A percentile compares a stretch with the other conserved stretches of the same genome.
Conservation (phyloP, 92 coral and sea anemone species). For the Siderastrea siderea region DNA sequence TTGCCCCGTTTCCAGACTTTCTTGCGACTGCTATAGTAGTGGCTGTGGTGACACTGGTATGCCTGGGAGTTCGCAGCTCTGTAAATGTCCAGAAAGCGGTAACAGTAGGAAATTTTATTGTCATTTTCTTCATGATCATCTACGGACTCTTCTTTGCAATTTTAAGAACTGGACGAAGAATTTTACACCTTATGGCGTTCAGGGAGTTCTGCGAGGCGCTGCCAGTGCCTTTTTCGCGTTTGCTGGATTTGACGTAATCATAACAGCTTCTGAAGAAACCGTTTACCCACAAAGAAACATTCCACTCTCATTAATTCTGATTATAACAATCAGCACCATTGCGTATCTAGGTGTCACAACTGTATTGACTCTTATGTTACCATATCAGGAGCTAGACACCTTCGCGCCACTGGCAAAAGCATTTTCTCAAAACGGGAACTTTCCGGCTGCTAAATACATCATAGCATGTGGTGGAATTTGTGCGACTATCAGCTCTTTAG, state of each 20-base stretch:
- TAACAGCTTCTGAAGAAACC: conserved; percentile 63
- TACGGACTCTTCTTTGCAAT: conserved; percentile 62
- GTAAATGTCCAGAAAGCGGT: conserved; percentile 52
- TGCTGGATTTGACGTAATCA: conserved; percentile 36
- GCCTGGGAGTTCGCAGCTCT: conserved; percentile 75
- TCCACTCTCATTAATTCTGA: conserved; percentile 72
- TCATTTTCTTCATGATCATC: conserved; percentile 62
- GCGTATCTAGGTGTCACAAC: conserved; percentile 81
- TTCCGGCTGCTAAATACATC: conserved; percentile 74
- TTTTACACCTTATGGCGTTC: conserved; percentile 25
- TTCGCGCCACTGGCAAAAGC: conserved; percentile 89
- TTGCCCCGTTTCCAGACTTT: conserved; percentile 82
- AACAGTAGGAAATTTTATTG: conserved; percentile 62
- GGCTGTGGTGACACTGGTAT: conserved; percentile 58
- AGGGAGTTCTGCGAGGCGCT: conserved; percentile 22
- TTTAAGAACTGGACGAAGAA: conserved; percentile 21
- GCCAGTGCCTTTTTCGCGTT: conserved; percentile 16
- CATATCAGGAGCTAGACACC: conserved; percentile 68
- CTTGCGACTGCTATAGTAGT: conserved; percentile 71
- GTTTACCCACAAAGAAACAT: conserved; percentile 72
- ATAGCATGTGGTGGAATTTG: conserved; percentile 84
- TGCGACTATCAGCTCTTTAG: conserved; percentile 72
- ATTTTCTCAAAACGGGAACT: conserved; percentile 71
- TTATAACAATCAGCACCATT: conserved; percentile 60
- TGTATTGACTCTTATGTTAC: conserved; percentile 79